A percentile compares a stretch with the other conserved stretches of the same genome.
phyloP scores from a whole-genome alignment of 2,888 invertebrate genomes.

The Tricholauxania praeusta region DNA sequence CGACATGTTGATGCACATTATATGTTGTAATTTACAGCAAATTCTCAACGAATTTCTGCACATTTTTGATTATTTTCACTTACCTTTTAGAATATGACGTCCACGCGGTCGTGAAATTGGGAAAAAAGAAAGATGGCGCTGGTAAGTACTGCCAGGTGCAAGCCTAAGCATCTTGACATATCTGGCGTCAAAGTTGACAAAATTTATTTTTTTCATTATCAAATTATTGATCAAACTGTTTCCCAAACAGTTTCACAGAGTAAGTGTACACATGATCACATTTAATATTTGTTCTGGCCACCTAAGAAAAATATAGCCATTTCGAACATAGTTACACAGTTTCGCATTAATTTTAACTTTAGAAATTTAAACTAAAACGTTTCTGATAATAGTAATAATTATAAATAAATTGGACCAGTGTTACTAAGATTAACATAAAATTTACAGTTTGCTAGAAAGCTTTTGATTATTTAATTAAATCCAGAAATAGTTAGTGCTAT shows the following conservation, averaged over 20 bases:
- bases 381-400: no score
- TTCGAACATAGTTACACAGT: no score
- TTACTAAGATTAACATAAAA: no score
- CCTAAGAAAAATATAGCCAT: no score
- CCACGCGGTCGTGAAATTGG: slow-evolving; percentile 65
- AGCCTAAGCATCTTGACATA: background rate
- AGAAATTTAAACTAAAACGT: no score
- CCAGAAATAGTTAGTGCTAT: background rate
- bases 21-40: slow-evolving; percentile 30
- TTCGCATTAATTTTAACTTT: no score
- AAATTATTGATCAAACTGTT: background rate
- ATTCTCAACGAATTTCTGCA: slow-evolving; percentile 33
- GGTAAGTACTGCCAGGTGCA: slow-evolving; percentile 38
- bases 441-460: background rate
- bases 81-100: slow-evolving; percentile 63
- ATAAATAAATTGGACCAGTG: background rate
- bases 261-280: background rate
- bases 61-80: slow-evolving; percentile 46
- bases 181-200: background rate
- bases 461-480: background rate
- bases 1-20: slow-evolving; percentile 18
- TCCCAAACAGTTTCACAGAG: background rate
- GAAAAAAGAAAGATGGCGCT: slow-evolving; percentile 62
- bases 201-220: background rate
- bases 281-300: no score